phyloP scores from a whole-genome alignment of 2,113 vertebrate genomes.

The Misgurnus mizolepis region DNA sequence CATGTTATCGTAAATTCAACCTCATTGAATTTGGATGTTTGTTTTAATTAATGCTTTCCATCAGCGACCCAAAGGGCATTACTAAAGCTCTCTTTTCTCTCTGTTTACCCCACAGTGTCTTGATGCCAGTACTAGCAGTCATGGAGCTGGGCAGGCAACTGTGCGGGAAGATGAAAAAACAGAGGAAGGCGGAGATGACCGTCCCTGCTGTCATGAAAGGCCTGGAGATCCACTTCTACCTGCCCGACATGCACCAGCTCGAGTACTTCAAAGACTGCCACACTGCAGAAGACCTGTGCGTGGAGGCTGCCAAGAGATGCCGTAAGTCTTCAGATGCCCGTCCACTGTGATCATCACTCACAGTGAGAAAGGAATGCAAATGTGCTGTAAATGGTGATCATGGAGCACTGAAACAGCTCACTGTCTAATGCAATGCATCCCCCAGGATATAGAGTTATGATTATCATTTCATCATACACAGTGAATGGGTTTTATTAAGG shows the following conservation, averaged over 20 bases:
- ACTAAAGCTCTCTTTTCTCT: slow-evolving; percentile 3
- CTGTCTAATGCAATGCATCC: background rate
- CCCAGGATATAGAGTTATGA: background rate
- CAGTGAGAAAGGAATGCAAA: too few species aligned
- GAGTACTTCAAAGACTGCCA: slow-evolving; percentile 78
- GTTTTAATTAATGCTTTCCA: background rate
- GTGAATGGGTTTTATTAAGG: background rate
- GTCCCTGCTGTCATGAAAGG: slow-evolving; percentile 73
- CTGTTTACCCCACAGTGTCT: slow-evolving; percentile 74
- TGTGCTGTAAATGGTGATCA: too few species aligned
- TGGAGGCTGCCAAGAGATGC: slow-evolving; percentile 84
- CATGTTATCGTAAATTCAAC: background rate
- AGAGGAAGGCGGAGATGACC: slow-evolving; percentile 73
- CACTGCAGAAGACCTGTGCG: slow-evolving; percentile 86
- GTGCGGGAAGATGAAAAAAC: slow-evolving; percentile 93
- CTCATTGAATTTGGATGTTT: background rate
- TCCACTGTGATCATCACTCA: background rate
- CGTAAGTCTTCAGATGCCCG: slow-evolving; percentile 76
- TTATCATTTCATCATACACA: background rate
- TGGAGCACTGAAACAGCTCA: background rate
- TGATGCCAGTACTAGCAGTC: slow-evolving; percentile 79
- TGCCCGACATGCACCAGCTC: slow-evolving; percentile 73
- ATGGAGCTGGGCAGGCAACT: slow-evolving; percentile 91
- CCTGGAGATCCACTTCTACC: slow-evolving; percentile 87
- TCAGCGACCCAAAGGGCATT: background rate